These are phyloP conservation scores for Ahaetulla prasina DNA, from an alignment of 2,113 vertebrate genomes.

Conservation along the genomic window DNA sequence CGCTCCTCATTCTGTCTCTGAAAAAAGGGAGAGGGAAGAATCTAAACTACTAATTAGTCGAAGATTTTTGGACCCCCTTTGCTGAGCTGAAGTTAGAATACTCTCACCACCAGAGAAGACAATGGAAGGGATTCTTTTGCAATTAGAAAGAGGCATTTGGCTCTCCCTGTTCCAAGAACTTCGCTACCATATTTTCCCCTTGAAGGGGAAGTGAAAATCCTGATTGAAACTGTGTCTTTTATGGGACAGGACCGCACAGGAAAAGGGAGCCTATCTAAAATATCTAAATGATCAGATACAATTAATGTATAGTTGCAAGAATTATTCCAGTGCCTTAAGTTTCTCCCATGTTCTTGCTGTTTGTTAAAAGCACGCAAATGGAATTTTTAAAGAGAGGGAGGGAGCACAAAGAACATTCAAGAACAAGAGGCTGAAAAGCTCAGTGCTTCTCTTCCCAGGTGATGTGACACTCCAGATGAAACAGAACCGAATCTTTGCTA, in stretches of 20 bases:
- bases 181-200: not conserved
- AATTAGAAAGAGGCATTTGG: not conserved
- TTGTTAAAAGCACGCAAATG: not conserved
- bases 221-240: not conserved
- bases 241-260: not conserved
- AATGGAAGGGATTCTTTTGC: not conserved
- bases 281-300: not conserved
- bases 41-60: not conserved
- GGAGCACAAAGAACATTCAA: not conserved
- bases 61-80: not conserved
- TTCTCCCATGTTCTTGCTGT: not conserved
- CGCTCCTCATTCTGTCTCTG: not conserved
- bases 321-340: not conserved
- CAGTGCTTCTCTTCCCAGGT: not conserved
- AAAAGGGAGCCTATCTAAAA: not conserved
- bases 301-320: not conserved
- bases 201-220: not conserved
- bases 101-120: not conserved
- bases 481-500: not conserved
- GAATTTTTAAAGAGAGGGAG: not conserved
- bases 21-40: not conserved
- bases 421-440: not conserved
- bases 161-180: not conserved
- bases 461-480: not conserved
- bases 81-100: not conserved